Base-by-base conservation (phyloP, 2,113 vertebrate genomes). In the Zosterops hypoxanthus region DNA sequence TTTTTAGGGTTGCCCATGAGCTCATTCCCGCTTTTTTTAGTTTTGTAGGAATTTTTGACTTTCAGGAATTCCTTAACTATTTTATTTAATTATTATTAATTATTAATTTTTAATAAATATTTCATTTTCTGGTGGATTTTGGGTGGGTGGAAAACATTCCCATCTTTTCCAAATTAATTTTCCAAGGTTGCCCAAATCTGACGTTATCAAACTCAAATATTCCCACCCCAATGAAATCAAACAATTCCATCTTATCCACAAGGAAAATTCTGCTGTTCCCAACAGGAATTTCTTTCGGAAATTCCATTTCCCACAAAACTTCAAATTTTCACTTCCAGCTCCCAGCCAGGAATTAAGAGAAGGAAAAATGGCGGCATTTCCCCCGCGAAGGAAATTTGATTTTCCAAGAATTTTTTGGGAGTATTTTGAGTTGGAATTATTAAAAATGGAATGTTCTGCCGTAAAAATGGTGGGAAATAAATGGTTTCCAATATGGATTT, bases 1-100 rank as follows among this genome's bases (percentile, higher is more conserved):
- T 15, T 47, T 19, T 60, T 36, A 4, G 15, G 22, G 14, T n/a
- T 49, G 8, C 8, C 41, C n/a, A 6, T 0, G 0, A 1, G 3
- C 5, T 14, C 12, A 8, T 70, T 70, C 19, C 19, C 7, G 5
- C 1, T 39, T 39, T 39, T 39, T 34, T 34, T 34, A 34, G 34
- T 5, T 52, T 50, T 19, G 3, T 13, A n/a, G 49, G 31, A 42
- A 16, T 22, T 92, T 83, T 65, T 4, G 0, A 2, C 19, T 34
- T 24, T 33, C 11, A 21, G 18, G 31, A 28, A 25, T 0, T 1
- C 42, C n/a, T 73, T 68, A 42, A 39, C 5, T 31, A 22, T 69
- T 64, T 29, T 7, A 1, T 25, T 18, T 33, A 39, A 39, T 39
- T 39, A 39, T 39, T 39, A 39, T 39, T 39, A 39, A 39, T 39